Evolutionary conservation across 2,888 invertebrate genomes (phyloP).

Genomic region (Cataglyphis livida): DNA sequence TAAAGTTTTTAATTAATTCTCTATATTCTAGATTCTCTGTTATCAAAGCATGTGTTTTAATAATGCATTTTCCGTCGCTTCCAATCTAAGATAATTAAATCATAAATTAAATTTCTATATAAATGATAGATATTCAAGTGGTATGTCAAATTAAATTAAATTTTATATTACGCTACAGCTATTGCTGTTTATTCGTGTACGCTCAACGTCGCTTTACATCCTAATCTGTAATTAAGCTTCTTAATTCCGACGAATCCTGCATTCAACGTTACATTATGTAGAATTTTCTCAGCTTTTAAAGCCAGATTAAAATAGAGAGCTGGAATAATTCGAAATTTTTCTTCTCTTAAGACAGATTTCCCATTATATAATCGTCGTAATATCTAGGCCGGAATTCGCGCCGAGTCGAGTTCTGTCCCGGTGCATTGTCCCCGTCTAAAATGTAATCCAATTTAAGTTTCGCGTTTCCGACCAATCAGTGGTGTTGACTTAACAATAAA

Average conservation of each 20-base stretch:
- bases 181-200: constrained; percentile 46
- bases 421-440: constrained; percentile 65
- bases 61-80: constrained; percentile 2
- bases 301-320: constrained; percentile 32
- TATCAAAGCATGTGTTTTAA: background rate
- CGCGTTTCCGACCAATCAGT: constrained; percentile 73
- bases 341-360: constrained; percentile 28
- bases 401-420: constrained; percentile 31
- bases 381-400: constrained; percentile 47
- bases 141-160: constrained; percentile 43
- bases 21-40: constrained; percentile 13
- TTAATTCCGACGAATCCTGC: constrained; percentile 37
- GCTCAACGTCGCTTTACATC: constrained; percentile 33
- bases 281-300: constrained; percentile 44
- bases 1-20: constrained; percentile 20
- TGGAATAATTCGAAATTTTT: constrained; percentile 43
- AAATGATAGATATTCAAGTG: constrained; percentile 35
- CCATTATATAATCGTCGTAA: constrained; percentile 42
- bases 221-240: constrained; percentile 51
- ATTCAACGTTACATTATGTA: constrained; percentile 27
- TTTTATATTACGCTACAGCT: constrained; percentile 27
- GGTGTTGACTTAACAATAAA: constrained; percentile 75
- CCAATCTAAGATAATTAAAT: constrained; percentile 28
- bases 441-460: constrained; percentile 76
- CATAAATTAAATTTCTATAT: constrained; percentile 41